Evolutionary conservation across 64 coral and sea anemone genomes (phyloP).

Genomic region (Astreopora myriophthalma): DNA sequence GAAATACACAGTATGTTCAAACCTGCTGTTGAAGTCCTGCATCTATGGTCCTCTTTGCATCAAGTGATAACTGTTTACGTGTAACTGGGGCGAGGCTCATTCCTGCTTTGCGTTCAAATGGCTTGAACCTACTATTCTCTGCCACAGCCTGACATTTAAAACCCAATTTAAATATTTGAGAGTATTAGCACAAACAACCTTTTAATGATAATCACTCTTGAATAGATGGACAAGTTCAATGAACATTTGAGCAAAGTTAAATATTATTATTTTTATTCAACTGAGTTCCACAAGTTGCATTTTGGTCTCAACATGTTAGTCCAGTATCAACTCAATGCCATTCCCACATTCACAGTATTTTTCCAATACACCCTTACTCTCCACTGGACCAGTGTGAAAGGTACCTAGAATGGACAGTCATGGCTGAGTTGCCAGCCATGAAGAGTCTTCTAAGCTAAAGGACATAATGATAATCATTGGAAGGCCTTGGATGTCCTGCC

Average conservation of each 20-base stretch:
- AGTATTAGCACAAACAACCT: background rate
- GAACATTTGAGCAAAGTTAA: too few species aligned
- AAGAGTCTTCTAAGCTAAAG: too few species aligned
- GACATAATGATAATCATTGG: background rate
- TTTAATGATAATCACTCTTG: background rate
- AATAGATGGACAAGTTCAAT: background rate
- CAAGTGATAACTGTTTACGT: slow-evolving; percentile 40
- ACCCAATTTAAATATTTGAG: background rate
- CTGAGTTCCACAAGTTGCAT: too few species aligned
- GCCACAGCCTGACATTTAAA: slow-evolving; percentile 46
- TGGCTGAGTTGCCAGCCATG: too few species aligned
- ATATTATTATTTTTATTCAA: too few species aligned
- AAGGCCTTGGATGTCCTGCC: too few species aligned
- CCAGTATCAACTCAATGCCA: too few species aligned
- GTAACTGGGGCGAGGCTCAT: slow-evolving; percentile 75
- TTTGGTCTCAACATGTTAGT: too few species aligned
- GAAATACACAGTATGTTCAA: background rate
- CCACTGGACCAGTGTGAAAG: too few species aligned
- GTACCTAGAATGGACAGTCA: too few species aligned
- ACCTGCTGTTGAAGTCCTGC: slow-evolving; percentile 60
- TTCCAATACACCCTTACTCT: too few species aligned
- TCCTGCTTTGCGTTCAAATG: slow-evolving; percentile 76
- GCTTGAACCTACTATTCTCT: slow-evolving; percentile 67
- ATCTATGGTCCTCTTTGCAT: slow-evolving; percentile 59
- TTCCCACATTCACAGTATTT: too few species aligned